Evolutionary conservation across 2,797 vertebrate species (phyloP), one percentile per base, ranked within the genome.

Genomic region (Rhinichthys osculus): DNA sequence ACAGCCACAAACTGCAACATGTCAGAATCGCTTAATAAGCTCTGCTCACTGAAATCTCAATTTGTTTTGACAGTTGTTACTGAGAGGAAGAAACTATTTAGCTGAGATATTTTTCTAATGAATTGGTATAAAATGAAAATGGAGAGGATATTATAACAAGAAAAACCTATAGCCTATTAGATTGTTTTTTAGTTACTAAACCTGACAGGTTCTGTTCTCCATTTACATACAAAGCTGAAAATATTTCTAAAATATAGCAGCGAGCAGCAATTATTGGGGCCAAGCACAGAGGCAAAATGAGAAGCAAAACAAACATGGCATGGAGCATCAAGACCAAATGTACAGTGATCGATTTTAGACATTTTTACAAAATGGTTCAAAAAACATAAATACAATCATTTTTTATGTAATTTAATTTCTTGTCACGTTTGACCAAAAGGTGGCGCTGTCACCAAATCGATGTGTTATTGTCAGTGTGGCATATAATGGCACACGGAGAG

Each of bases 31-130:
- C 35, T 70, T 40, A 40, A 62, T 42, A 44, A 44, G 52, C 38
- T 72, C 17, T 82, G 81, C 17, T 72, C 4, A 14, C 16, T 62
- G 54, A 73, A 62, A 73, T 82, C n/a, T 82, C n/a, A 10, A 44
- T 62, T 82, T 73, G 38, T 42, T 62, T 71, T 73, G 54, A 62
- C 38, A 23, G 52, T 62, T 82, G 6, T 40, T 82, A 40, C 35
- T 23, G n/a, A 82, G 7, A 62, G 38, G 2, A 47, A 10, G 23
- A 16, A 82, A 30, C 59, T 16, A n/a, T 35, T 33, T 1, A 50
- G 9, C 54, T 4, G 4, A 44, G 52, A 73, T 21, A 19, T 59
- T 66, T 27, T 66, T 80, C 47, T 38, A 35, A 50, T 50, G 19
- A 21, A 27, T 4, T 35, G 30, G 30, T 44, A n/a, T 21, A 74